Evolutionary conservation across 2,113 vertebrate genomes (phyloP).

Genomic region (Mixornis gularis): DNA sequence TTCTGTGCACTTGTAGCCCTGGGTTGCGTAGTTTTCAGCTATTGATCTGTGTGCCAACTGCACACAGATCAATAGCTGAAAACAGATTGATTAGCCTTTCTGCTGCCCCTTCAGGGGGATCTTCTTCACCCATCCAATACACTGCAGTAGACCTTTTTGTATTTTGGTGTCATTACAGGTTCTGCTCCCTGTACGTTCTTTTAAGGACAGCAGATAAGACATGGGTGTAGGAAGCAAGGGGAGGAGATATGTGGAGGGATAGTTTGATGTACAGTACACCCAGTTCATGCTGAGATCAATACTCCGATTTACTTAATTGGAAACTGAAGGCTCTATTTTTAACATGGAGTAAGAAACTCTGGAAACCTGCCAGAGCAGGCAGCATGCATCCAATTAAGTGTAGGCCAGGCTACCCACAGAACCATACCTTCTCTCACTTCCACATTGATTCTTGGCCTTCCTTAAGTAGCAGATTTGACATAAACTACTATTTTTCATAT

Average conservation of each 20-base stretch:
- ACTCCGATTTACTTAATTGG: not conserved
- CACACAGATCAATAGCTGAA: not conserved
- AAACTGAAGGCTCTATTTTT: not conserved
- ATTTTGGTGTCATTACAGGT: not conserved
- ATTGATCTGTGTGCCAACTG: not conserved
- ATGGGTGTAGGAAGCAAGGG: not conserved
- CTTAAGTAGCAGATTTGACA: not conserved
- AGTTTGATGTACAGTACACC: not conserved
- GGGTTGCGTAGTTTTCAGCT: not conserved
- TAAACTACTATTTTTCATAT: not conserved
- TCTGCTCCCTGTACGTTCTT: not conserved
- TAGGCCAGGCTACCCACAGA: not conserved
- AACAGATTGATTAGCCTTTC: not conserved
- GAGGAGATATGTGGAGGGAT: not conserved
- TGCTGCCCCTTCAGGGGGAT: not conserved
- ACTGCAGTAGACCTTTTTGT: fast-evolving
- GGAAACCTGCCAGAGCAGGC: not conserved
- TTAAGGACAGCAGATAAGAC: not conserved
- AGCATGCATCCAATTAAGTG: not conserved
- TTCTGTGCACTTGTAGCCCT: not conserved
- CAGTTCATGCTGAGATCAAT: not conserved
- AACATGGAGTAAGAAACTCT: not conserved
- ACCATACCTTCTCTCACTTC: not conserved
- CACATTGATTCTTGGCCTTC: not conserved
- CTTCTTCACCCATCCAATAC: not conserved